Base-by-base conservation (phyloP, 2,113 vertebrate species). In the Xiphias gladius region DNA sequence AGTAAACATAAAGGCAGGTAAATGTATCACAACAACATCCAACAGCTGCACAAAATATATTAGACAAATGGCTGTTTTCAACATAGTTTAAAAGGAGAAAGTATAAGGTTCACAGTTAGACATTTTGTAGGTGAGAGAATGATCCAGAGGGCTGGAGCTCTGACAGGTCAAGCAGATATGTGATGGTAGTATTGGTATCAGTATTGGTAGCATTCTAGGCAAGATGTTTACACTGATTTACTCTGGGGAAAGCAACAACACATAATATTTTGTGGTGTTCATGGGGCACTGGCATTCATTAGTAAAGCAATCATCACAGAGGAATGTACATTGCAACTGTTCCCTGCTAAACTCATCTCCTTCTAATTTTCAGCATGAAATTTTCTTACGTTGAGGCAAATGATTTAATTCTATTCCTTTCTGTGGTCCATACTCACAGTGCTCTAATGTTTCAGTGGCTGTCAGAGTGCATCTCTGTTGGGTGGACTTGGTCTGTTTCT, bases 381-480 rank as follows among this genome's bases (percentile, higher is more conserved):
- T 52, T 20, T 52, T 52, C 50, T 9, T 22, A 52, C 1, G 8
- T 19, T 2, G 5, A 22, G 20, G 3, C 26, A 35, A 35, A 30
- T 41, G 3, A 41, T 67, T 6, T 16, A 1, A 19, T 20, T 63
- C 39, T 54, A 50, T 55, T 2, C n/a, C 24, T 10, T 24, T 55
- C 9, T 39, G n/a, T 57, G 54, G 57, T 76, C 48, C 58, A 26
- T 22, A 43, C 8, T 14, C 10, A 6, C 17, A 12, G 58, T 12
- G 17, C n/a, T 77, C 70, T 41, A 22, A 32, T 39, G 65, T 75
- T 82, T 77, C 73, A 30, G 9, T n/a, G 9, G 24, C 41, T 66
- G 66, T 76, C 80, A 39, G 41, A 20, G 59, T 30, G 17, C 26
- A 73, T 62, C 50, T 77, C 11, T 64, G 0, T 71, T 24, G 9